phyloP scores from a whole-genome alignment of 2,888 invertebrate species.

The Dermolepida albohirtum region DNA sequence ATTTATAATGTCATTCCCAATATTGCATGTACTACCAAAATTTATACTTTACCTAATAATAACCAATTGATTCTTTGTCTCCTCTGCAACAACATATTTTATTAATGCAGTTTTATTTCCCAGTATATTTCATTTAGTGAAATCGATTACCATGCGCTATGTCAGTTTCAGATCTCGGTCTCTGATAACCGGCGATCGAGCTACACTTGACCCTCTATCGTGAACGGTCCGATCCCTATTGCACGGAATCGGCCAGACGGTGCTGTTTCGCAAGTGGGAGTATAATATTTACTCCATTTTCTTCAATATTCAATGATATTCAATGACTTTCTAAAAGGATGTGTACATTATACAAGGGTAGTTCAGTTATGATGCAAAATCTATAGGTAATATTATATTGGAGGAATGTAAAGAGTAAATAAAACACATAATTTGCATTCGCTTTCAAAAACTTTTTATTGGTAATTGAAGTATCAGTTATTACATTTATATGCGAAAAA shows the following conservation, averaged over 20 bases:
- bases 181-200: conserved; percentile 56
- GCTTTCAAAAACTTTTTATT: too few species aligned
- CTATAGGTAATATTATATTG: too few species aligned
- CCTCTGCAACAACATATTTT: conserved; percentile 37
- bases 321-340: background rate
- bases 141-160: conserved; percentile 60
- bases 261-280: conserved; percentile 5
- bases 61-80: conserved; percentile 11
- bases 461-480: too few species aligned
- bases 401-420: too few species aligned
- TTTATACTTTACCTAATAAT: too few species aligned
- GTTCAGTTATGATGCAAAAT: too few species aligned
- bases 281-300: conserved; percentile 30
- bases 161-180: conserved; percentile 60
- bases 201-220: conserved; percentile 60
- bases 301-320: background rate
- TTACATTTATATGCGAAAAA: too few species aligned
- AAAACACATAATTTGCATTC: too few species aligned
- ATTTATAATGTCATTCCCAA: too few species aligned
- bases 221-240: conserved; percentile 12
- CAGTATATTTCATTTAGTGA: conserved; percentile 56
- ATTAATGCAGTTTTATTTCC: conserved; percentile 41
- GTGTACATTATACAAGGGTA: background rate
- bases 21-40: too few species aligned
- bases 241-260: conserved; percentile 25